These are phyloP conservation scores for Hoplias malabaricus DNA, from an alignment of 2,113 vertebrate genomes.

Conservation along the genomic window DNA sequence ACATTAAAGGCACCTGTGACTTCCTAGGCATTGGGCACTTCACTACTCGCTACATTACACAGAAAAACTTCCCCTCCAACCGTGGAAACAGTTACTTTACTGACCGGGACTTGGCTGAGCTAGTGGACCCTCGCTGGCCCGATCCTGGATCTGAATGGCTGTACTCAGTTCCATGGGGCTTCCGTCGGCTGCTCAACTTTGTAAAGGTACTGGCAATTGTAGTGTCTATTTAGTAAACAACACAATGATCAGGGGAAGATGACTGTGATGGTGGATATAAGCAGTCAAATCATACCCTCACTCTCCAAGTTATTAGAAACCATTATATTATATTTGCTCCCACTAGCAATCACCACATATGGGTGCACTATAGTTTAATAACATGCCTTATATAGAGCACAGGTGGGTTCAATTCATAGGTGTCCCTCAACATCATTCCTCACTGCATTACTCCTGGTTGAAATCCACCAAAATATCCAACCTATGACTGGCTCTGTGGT, in stretches of 20 bases:
- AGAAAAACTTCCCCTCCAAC: conserved; percentile 76
- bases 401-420: no score
- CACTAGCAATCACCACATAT: no score
- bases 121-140: conserved; percentile 86
- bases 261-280: neutral
- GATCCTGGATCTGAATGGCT: conserved; percentile 82
- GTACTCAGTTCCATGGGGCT: conserved; percentile 79
- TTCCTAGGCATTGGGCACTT: conserved; percentile 90
- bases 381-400: no score
- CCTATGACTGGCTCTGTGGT: neutral
- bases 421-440: no score
- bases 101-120: conserved; percentile 79
- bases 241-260: neutral
- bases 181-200: conserved; percentile 83
- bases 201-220: conserved; percentile 82
- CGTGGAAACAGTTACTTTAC: conserved; percentile 79
- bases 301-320: neutral
- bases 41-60: conserved; percentile 81
- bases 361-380: no score
- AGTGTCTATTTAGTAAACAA: no score
- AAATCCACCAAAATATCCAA: no score
- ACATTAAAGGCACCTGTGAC: conserved; percentile 84
- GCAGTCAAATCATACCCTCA: no score
- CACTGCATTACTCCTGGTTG: no score
- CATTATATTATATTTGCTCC: no score